Evolutionary conservation across 2,888 invertebrate genomes (phyloP), one percentile per base, ranked within the genome.

Genomic region (Drosophila kambysellisi): DNA sequence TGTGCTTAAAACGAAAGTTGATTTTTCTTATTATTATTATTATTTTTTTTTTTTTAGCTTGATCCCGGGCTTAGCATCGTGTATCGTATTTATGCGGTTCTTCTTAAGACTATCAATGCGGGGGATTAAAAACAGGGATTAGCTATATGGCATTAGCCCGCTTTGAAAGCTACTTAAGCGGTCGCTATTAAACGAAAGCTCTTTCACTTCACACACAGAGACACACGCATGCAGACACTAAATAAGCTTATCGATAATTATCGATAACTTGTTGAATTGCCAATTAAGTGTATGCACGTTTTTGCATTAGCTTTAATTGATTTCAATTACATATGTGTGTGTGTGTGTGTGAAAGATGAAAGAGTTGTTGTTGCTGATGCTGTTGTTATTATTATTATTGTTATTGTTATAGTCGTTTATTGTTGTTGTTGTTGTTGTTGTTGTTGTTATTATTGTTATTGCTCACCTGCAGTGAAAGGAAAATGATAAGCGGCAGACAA

Each of bases 381-480:
- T 66, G 29, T 41, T 57, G 29, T n/a, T 54, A 61, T 57, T 57
- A 15, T 46, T 58, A 12, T 46, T 43, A 1, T 43, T 43, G 3
- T 37, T 37, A 15, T 37, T 43, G 3, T 37, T 37, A 15, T 37
- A 15, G 7, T 17, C 33, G 17, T 3, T 46, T 60, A 8, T 25
- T 32, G 30, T 37, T 41, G 4, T 11, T 30, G n/a, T 59, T 60
- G 7, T 29, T 11, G 1, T 60, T 50, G 39, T 54, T 54, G 15
- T 50, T 51, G 54, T 29, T 56, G 8, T 54, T 63, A 56, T 41
- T 62, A 43, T 37, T 58, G 64, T 66, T 60, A 41, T 62, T 58
- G 76, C 89, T 92, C 83, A 92, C 92, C 92, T 92, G 92, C 76
- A 92, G 91, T 90, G 92, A 90, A 89, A 92, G 90, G 88, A 90